A percentile compares a stretch with the other conserved stretches of the same genome.
These are phyloP conservation scores for Hypomesus transpacificus DNA, from an alignment of 2,113 vertebrate genomes.

Conservation along the genomic window DNA sequence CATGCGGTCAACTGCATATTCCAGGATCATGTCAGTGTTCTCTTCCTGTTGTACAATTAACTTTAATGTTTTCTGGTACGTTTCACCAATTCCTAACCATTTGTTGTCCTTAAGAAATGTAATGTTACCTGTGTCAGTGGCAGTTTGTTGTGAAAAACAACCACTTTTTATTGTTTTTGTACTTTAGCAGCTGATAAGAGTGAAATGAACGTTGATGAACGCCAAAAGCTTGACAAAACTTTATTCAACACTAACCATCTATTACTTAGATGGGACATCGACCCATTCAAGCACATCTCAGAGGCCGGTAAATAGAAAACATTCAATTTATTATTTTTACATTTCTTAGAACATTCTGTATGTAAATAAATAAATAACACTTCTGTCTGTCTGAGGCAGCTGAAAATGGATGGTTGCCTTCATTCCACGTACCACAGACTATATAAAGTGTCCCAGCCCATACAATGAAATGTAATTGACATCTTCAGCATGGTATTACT, in stretches of 20 bases:
- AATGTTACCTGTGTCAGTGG: too few species aligned
- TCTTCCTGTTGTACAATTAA: not conserved
- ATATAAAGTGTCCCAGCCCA: conserved; percentile 5
- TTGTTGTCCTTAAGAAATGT: too few species aligned
- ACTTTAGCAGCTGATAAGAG: not conserved
- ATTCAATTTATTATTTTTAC: conserved; percentile 13
- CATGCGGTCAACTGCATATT: not conserved
- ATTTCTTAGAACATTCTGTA: conserved; percentile 25
- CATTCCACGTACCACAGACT: conserved; percentile 1
- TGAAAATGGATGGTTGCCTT: conserved; percentile 25
- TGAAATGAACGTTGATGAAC: conserved; percentile 5
- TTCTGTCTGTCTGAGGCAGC: conserved; percentile 18
- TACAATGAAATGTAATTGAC: conserved; percentile 11
- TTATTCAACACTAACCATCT: conserved; percentile 59
- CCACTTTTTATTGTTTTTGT: not conserved
- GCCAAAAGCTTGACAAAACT: conserved; percentile 33
- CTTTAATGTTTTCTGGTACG: not conserved
- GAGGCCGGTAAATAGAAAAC: conserved; percentile 46
- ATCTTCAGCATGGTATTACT: not conserved
- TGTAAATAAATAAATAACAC: conserved; percentile 63
- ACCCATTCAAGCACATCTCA: conserved; percentile 21
- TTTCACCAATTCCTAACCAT: too few species aligned
- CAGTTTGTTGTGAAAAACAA: not conserved
- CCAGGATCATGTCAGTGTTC: not conserved
- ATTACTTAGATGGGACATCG: conserved; percentile 16